Conservation (phyloP, 2,888 invertebrate species). For the Cosmopolites sordidus region DNA sequence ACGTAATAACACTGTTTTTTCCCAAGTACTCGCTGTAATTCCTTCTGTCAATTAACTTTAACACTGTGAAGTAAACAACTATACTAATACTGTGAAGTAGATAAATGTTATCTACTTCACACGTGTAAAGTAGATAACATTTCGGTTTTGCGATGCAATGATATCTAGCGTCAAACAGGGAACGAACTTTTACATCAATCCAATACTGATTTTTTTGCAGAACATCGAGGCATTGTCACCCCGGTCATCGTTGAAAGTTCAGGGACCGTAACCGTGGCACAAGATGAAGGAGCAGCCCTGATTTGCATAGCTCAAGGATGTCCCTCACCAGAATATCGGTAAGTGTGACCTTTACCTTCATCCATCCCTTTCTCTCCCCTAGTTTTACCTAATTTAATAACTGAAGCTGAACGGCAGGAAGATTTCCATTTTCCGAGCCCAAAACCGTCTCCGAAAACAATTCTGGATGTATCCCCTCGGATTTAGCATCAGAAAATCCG, state of each 20-base stretch:
- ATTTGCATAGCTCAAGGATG: constrained; percentile 77
- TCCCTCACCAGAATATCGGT: constrained; percentile 76
- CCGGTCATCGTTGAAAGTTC: constrained; percentile 70
- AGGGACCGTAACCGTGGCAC: constrained; percentile 63
- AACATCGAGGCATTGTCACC: constrained; percentile 67
- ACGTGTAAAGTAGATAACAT: too few relatives aligned
- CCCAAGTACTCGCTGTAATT: too few relatives aligned
- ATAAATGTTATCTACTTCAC: too few relatives aligned
- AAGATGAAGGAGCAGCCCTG: constrained; percentile 70
- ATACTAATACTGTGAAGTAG: too few relatives aligned
- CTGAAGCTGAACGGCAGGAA: background rate
- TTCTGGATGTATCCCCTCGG: background rate
- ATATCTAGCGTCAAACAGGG: too few relatives aligned
- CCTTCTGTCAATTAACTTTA: too few relatives aligned
- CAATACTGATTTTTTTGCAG: constrained; percentile 48
- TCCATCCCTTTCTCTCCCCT: background rate
- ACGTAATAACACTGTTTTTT: too few relatives aligned
- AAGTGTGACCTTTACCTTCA: constrained; percentile 27
- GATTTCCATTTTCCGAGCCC: too few relatives aligned
- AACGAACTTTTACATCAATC: too few relatives aligned
- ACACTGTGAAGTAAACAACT: too few relatives aligned
- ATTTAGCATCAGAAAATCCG: background rate
- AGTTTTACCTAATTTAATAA: background rate
- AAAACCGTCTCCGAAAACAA: background rate
- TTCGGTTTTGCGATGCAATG: too few relatives aligned